Evolutionary conservation across 2,888 invertebrate genomes (phyloP), one percentile per base, ranked within the genome.

Genomic region (Monopis laevigella): DNA sequence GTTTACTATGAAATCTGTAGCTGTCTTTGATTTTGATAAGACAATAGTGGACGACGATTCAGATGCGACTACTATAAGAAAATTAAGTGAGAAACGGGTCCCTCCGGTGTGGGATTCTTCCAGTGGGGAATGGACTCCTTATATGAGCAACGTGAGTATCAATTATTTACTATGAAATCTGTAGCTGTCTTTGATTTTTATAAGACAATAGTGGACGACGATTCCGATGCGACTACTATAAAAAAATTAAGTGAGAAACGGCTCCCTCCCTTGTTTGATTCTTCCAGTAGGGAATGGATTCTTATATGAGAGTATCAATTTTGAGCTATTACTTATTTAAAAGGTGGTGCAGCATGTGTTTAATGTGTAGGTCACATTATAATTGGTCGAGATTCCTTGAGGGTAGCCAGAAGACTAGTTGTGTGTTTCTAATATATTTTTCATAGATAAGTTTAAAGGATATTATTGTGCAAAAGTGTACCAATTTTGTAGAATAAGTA

Each of bases 141-240:
- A 78, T 30, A 80, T 80, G 80, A 73, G 69, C 45, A 66, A 74
- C 54, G 80, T 77, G 52, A 75, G 77, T 63, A 26, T 16, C 4
- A 13, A 12, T 14, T 16, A 32, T 6, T 32, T 14, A 11, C n/a
- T 8, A 36, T 36, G 36, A 29, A 13, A 18, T 65, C 58, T 1
- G 50, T 80, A 42, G 78, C 78, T 0, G 62, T 80, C 29, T 80
- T 80, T 48, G 80, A 80, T 58, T 80, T 80, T 45, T 78, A 80
- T 45, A 70, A 73, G 14, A 80, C 80, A 7, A 64, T 80, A 12
- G 77, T 78, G 0, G 62, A 69, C 28, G 72, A 63, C 26, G 80
- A 80, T 51, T 78, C 78, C 0, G 80, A 78, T 43, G 74, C 74
- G 1, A 74, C 75, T 1, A 67, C 78, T 39, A 75, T 78, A 43